Evolutionary conservation across 2,888 invertebrate genomes (phyloP).

Genomic region (Mactromeris polynyma): DNA sequence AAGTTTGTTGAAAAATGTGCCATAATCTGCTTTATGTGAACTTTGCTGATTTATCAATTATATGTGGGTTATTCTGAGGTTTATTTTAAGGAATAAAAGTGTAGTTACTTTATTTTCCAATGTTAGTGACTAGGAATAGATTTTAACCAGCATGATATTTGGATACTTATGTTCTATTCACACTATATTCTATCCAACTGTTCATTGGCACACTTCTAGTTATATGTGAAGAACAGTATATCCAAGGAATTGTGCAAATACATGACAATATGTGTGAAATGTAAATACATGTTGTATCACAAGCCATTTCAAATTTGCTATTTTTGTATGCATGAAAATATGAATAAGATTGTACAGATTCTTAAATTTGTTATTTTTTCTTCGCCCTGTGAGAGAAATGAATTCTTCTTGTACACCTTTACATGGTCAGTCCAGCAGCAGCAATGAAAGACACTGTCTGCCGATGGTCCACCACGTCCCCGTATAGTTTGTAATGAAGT

Average conservation of each 20-base stretch:
- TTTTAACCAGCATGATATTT: too few species aligned
- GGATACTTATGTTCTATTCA: not conserved
- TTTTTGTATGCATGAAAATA: constrained; percentile 39
- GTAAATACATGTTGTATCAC: not conserved
- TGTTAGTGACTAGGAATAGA: not conserved
- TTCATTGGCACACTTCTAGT: not conserved
- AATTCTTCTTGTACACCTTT: too few species aligned
- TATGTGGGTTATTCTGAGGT: not conserved
- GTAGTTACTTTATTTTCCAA: too few species aligned
- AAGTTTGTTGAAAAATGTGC: not conserved
- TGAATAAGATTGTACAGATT: not conserved
- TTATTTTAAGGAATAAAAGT: too few species aligned
- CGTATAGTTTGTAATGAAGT: too few species aligned
- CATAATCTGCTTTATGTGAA: not conserved
- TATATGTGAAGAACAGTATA: not conserved
- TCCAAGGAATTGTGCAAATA: not conserved
- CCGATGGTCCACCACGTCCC: too few species aligned
- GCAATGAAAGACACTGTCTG: too few species aligned
- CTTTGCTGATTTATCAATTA: not conserved
- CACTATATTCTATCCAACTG: not conserved
- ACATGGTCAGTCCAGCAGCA: too few species aligned
- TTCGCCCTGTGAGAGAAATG: not conserved
- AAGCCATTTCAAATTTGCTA: constrained; percentile 21
- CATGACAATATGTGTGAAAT: not conserved
- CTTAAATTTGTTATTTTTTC: not conserved